A percentile compares a stretch with the other conserved stretches of the same genome.
Conservation (phyloP, 2,113 vertebrate species). For the Pseudopodoces humilis region DNA sequence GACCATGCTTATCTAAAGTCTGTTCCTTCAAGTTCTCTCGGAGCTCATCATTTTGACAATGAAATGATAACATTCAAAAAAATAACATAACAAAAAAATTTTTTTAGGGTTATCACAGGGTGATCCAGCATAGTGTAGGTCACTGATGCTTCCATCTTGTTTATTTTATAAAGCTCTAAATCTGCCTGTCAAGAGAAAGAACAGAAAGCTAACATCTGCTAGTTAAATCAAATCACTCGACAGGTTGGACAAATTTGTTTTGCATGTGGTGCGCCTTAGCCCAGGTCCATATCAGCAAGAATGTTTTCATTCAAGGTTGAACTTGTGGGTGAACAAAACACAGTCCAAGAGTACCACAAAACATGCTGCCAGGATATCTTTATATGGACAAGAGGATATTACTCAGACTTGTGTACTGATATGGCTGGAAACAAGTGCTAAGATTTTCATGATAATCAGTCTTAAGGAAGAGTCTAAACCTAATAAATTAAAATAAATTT, state of each 20-base stretch:
- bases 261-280: conserved; percentile 44
- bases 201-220: conserved; percentile 67
- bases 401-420: background rate
- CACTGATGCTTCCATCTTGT: background rate
- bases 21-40: background rate
- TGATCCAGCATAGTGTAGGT: background rate
- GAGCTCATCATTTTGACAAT: background rate
- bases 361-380: background rate
- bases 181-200: conserved; percentile 59
- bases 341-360: conserved; percentile 40
- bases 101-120: background rate
- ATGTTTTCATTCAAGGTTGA: conserved; percentile 52
- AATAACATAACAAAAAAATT: no score
- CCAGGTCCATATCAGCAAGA: conserved; percentile 32
- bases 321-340: conserved; percentile 37
- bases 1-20: background rate
- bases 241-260: conserved; percentile 68
- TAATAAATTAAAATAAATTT: background rate
- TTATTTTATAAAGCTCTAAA: conserved; percentile 61
- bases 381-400: background rate
- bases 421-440: background rate
- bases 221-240: conserved; percentile 69
- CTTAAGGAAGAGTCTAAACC: background rate
- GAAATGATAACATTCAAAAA: background rate
- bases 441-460: background rate